phyloP scores from a whole-genome alignment of 1,140 invertebrate genomes.

The Caenorhabditis tropicalis region DNA sequence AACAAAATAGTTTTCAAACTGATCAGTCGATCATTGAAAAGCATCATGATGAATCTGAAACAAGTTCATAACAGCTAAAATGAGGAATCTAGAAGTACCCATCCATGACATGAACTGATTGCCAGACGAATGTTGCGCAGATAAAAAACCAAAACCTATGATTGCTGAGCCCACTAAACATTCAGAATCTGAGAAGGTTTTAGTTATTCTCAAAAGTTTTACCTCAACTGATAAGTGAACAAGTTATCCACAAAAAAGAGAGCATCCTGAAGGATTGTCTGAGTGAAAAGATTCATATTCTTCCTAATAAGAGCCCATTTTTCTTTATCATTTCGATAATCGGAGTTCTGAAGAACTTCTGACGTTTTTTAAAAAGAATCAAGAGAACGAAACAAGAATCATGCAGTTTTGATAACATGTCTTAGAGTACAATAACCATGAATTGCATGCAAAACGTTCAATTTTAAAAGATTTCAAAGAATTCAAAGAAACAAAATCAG shows the following conservation, averaged over 20 bases:
- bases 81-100: background rate
- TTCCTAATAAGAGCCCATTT: background rate
- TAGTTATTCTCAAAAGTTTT: background rate
- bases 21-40: background rate
- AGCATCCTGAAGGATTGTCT: background rate
- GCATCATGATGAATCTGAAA: background rate
- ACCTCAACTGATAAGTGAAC: background rate
- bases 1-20: background rate
- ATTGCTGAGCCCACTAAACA: background rate
- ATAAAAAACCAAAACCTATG: background rate
- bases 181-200: background rate
- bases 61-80: background rate
- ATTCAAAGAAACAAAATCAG: background rate
- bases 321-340: background rate
- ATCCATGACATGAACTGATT: background rate
- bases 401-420: background rate
- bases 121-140: background rate
- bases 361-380: background rate
- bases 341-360: background rate
- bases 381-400: background rate
- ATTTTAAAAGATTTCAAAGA: background rate
- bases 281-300: background rate
- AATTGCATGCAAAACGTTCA: too few relatives aligned
- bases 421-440: too few relatives aligned
- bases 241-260: background rate